Base-by-base conservation (phyloP, 2,888 invertebrate genomes). In the Drosophila peninsularis region DNA sequence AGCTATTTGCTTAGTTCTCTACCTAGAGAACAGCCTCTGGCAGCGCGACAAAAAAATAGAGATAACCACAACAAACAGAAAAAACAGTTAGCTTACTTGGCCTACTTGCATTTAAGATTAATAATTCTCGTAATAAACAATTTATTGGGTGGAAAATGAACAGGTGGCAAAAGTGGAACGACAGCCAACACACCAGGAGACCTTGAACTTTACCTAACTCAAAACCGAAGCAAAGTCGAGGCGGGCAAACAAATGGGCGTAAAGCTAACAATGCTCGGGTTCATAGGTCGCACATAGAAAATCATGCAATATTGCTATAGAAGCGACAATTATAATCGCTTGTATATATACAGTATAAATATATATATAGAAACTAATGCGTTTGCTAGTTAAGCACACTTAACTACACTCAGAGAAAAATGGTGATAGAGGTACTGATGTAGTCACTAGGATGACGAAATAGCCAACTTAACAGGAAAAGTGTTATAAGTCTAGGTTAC, bases 111-210 rank as follows among this genome's bases (percentile, higher is more conserved):
- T 37, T 24, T 27, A n/a, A 11, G 24, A 52, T 17, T 34, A 24
- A 34, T 24, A 41, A 17, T 21, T 39, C 19, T 32, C 24, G 44
- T 2, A 19, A 72, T 72, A 68, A 74, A 70, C 61, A 62, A 87
- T 85, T 78, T 61, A 82, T 73, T 50, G 63, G 54, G 73, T 36
- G 72, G 78, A 75, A 87, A 53, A 64, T 55, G 69, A 84, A 71
- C 85, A 85, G 88, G 77, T 87, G 85, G 30, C 53, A 47, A 62
- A 62, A 45, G 53, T 34, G 34, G 19, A 19, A 21, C 30, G 9
- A 21, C 30, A 49, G 14, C 32, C 24, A 44, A 44, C 45, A n/a
- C n/a, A 47, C 1, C 30, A 5, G 11, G 17, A 30, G 52, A 30
- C 47, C 66, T n/a, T 21, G 34, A 58, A 41, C n/a, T 19, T 39